Base-by-base conservation (phyloP, 2,113 vertebrate genomes). In the Hylia prasina region DNA sequence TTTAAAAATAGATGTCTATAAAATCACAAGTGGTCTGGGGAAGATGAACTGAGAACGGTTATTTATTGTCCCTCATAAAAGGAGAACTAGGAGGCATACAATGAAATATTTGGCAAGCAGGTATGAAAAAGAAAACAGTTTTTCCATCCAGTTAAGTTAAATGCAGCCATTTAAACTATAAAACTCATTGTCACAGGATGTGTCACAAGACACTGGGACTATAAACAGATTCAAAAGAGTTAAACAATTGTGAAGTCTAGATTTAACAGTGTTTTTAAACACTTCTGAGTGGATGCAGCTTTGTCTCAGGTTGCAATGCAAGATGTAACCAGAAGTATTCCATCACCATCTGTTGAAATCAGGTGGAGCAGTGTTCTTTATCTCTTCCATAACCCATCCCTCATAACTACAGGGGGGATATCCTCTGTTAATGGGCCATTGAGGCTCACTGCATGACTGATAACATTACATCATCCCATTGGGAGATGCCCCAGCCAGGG, bases 1-100 rank as follows among this genome's bases (percentile, higher is more conserved):
- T 88, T 89, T 71, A 3, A 5, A 90, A 82, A 87, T 35, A 86
- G 20, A 71, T 60, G 65, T 81, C 77, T 89, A 42, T 93, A 87
- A 94, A 95, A 63, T 92, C 44, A 68, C 47, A 84, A 92, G 57
- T 56, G 65, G 31, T 75, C 83, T 71, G 65, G 37, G 83, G 64
- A 89, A 87, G 69, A 86, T 77, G 75, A 80, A 65, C 63, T 77
- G 85, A 37, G 57, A 87, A 85, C 45, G 13, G 31, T 93, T 95
- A 72, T 85, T 91, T 93, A 87, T 93, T 64, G 7, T 68, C 72
- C 27, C 50, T 80, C 79, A 61, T 93, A 69, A 92, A 94, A 86
- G 15, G 63, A 91, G 66, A 85, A 45, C 44, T 69, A 80, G 58
- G 75, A 77, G 66, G 50, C 18, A 80, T 28, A 11, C 48, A 78